Conservation (phyloP, 2,888 invertebrate genomes). For the Netelia inedita region DNA sequence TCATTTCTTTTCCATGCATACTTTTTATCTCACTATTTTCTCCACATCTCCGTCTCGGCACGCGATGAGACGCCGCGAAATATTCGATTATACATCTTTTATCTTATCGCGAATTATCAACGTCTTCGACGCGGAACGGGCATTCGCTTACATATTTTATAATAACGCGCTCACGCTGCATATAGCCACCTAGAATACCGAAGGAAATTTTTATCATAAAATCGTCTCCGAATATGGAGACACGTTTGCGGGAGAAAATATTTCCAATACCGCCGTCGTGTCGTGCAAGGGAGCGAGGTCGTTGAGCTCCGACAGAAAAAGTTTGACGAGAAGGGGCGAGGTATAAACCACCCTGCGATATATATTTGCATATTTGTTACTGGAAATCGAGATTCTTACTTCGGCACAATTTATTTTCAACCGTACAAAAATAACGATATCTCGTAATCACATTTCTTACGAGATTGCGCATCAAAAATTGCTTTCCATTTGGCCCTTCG, state of each 20-base stretch:
- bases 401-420: background rate
- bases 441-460: background rate
- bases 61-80: constrained; percentile 5
- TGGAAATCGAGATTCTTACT: background rate
- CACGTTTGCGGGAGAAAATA: background rate
- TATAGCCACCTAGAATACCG: background rate
- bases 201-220: background rate
- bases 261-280: background rate
- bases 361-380: background rate
- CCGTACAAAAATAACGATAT: background rate
- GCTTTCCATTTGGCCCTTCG: background rate
- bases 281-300: constrained; percentile 7
- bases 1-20: constrained; percentile 60
- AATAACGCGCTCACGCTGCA: background rate
- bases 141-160: background rate
- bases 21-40: constrained; percentile 28
- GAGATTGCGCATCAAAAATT: background rate
- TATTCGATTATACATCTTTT: constrained; percentile 24
- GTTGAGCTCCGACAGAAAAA: background rate
- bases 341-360: background rate
- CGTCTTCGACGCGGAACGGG: background rate
- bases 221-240: background rate
- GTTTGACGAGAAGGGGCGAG: background rate
- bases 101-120: constrained; percentile 16
- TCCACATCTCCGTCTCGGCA: constrained; percentile 27